Evolutionary conservation across 2,113 vertebrate genomes (phyloP).

Genomic region (Scomber colias): DNA sequence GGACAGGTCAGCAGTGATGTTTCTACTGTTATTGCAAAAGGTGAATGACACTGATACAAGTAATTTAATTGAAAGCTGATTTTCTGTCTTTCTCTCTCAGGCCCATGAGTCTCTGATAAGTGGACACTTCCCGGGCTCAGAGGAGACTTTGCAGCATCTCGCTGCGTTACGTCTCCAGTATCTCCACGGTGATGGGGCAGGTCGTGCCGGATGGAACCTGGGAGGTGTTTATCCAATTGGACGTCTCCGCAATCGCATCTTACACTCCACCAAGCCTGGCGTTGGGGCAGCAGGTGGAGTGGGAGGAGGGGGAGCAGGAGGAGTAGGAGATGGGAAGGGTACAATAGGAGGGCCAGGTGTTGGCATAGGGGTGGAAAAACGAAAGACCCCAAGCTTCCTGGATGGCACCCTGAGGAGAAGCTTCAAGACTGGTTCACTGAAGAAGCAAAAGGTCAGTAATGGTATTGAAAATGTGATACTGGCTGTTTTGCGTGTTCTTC

Average conservation of each 20-base stretch:
- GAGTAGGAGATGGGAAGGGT: constrained; percentile 72
- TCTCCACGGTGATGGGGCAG: constrained; percentile 89
- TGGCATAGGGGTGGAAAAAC: constrained; percentile 82
- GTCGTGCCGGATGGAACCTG: constrained; percentile 89
- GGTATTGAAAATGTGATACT: background rate
- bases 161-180: constrained; percentile 92
- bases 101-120: constrained; percentile 94
- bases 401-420: constrained; percentile 91
- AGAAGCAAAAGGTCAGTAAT: constrained; percentile 90
- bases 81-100: constrained; percentile 67
- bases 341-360: constrained; percentile 50
- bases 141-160: constrained; percentile 92
- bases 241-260: constrained; percentile 91
- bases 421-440: constrained; percentile 92
- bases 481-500: too few species aligned
- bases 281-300: constrained; percentile 62
- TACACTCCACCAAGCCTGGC: constrained; percentile 90
- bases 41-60: too few species aligned
- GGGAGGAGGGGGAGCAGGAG: constrained; percentile 79
- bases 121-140: constrained; percentile 92
- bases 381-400: constrained; percentile 90
- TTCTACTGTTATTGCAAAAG: too few species aligned
- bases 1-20: too few species aligned
- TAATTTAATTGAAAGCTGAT: background rate
- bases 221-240: constrained; percentile 91